phyloP scores from a whole-genome alignment of 1,140 invertebrate genomes.

The Sycophaga agraensis region DNA sequence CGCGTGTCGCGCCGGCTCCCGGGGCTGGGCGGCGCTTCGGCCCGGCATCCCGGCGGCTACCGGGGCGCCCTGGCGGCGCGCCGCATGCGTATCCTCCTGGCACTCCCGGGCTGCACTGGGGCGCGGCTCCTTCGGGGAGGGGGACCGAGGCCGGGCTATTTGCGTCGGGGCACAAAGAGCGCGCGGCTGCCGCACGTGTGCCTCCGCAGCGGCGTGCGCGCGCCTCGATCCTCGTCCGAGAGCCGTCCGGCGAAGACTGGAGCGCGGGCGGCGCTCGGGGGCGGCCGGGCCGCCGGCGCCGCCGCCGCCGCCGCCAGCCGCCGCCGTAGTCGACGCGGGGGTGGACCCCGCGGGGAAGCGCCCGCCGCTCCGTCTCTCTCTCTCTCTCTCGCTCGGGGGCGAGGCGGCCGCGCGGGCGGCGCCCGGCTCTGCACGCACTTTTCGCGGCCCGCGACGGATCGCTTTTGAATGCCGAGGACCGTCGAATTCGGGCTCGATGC shows the following conservation, averaged over 20 bases:
- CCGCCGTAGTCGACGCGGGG: not conserved
- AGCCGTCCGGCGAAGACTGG: no score
- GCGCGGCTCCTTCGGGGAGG: not conserved
- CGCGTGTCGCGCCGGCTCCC: no score
- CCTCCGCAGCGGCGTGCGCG: not conserved
- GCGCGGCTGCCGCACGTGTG: constrained; percentile 1
- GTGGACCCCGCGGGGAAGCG: no score
- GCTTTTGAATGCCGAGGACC: no score
- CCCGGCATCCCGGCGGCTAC: no score
- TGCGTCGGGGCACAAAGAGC: not conserved
- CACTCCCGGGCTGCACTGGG: not conserved
- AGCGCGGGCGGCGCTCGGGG: not conserved
- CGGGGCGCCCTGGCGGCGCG: no score
- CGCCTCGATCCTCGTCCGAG: no score
- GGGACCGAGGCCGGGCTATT: not conserved
- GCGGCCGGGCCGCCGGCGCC: not conserved
- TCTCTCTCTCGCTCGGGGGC: constrained; percentile 8
- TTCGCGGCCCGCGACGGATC: no score
- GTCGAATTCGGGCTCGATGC: no score
- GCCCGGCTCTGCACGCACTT: no score
- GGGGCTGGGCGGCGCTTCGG: no score
- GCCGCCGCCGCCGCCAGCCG: constrained; percentile 14
- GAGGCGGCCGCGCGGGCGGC: not conserved
- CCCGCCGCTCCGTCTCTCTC: not conserved
- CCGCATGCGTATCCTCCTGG: not conserved